Evolutionary conservation across 2,888 invertebrate species (phyloP).

Genomic region (Blomia tropicalis): DNA sequence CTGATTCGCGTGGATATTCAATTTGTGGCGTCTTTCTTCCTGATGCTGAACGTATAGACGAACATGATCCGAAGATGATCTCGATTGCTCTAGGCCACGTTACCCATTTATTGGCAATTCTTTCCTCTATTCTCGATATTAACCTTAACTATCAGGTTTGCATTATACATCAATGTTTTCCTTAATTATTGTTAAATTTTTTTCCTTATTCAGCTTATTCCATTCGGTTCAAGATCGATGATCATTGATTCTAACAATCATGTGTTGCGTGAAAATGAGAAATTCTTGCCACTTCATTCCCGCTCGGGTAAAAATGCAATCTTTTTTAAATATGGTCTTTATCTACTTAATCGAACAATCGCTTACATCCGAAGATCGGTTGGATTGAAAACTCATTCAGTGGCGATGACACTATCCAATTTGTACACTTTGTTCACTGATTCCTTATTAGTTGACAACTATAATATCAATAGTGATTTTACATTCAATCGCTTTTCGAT

Average conservation of each 20-base stretch:
- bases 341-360: constrained; percentile 80
- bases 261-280: constrained; percentile 45
- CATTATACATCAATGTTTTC: neutral
- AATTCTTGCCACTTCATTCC: constrained; percentile 61
- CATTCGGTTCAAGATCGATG: constrained; percentile 63
- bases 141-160: constrained; percentile 53
- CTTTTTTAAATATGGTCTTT: constrained; percentile 73
- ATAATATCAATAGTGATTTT: neutral
- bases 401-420: constrained; percentile 59
- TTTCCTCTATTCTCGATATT: constrained; percentile 63
- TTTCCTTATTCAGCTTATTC: constrained; percentile 45
- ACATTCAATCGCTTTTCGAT: constrained; percentile 1
- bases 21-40: constrained; percentile 55
- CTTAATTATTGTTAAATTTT: neutral
- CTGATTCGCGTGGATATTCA: constrained; percentile 40
- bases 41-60: constrained; percentile 47
- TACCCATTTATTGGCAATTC: constrained; percentile 62
- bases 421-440: constrained; percentile 42
- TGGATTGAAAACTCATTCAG: constrained; percentile 53
- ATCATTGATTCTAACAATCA: constrained; percentile 61
- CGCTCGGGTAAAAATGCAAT: constrained; percentile 51
- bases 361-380: constrained; percentile 68
- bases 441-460: neutral
- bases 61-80: constrained; percentile 48
- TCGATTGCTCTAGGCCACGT: constrained; percentile 75